phyloP scores from a whole-genome alignment of 1,140 invertebrate species.

The Drosophila micromelanica region DNA sequence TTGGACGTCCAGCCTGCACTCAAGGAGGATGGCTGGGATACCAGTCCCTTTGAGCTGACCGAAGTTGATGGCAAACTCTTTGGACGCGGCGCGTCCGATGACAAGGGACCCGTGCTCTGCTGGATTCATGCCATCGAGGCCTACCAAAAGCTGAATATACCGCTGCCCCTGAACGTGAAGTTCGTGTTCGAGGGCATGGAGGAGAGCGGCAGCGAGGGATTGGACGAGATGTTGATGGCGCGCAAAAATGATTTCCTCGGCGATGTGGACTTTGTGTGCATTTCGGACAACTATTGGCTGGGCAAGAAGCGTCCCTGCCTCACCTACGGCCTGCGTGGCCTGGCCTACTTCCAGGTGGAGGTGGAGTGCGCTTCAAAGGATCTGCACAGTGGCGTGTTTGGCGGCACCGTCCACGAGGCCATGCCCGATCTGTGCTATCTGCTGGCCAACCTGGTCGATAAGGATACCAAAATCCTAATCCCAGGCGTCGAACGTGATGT shows the following conservation, averaged over 20 bases:
- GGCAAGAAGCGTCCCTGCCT: constrained; percentile 98
- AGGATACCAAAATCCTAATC: constrained; percentile 93
- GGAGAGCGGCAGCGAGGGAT: constrained; percentile 97
- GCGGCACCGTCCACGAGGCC: constrained; percentile 95
- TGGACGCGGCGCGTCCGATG: constrained; percentile 96
- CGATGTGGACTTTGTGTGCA: constrained; percentile 97
- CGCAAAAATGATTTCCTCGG: constrained; percentile 92
- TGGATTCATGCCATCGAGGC: constrained; percentile 98
- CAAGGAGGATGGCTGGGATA: constrained; percentile 97
- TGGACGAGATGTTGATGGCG: constrained; percentile 93
- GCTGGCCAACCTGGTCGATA: constrained; percentile 92
- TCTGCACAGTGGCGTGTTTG: constrained; percentile 97
- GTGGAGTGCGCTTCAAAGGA: constrained; percentile 95
- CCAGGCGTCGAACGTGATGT: constrained; percentile 92
- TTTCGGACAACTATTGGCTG: constrained; percentile 99
- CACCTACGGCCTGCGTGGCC: constrained; percentile 97
- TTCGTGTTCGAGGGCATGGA: constrained; percentile 99
- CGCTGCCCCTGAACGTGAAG: constrained; percentile 96
- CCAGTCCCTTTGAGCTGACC: constrained; percentile 96
- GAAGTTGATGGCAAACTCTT: constrained; percentile 96
- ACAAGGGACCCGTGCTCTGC: constrained; percentile 96
- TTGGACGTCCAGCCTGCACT: constrained; percentile 98
- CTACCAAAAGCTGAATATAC: constrained; percentile 89
- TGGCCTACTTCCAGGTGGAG: constrained; percentile 96
- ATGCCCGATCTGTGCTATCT: constrained; percentile 95